Percentiles rank a stretch among this genome's conserved stretches.
Evolutionary conservation across 1,140 invertebrate species (phyloP).

Genomic region (Magallana ariakensis): DNA sequence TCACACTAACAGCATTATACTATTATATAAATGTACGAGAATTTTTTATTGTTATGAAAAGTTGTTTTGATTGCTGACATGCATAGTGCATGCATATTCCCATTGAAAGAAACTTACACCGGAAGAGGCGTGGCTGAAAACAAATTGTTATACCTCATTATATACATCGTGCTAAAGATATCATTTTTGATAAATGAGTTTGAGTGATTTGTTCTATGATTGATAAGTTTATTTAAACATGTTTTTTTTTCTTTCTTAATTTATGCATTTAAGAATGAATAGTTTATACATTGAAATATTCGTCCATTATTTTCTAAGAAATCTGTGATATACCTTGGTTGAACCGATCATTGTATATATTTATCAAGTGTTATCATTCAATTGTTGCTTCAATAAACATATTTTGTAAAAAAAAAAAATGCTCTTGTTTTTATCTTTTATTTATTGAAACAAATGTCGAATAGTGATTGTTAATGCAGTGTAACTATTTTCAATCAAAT

Average conservation of each 20-base stretch:
- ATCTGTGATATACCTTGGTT: conserved; percentile 10
- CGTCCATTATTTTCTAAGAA: conserved; percentile 3
- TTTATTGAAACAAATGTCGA: too few species aligned
- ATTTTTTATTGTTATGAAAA: too few species aligned
- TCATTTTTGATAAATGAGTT: neutral
- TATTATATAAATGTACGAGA: too few species aligned
- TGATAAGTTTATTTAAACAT: neutral
- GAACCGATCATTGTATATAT: neutral
- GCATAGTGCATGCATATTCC: too few species aligned
- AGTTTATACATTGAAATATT: conserved; percentile 14
- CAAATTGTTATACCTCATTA: neutral
- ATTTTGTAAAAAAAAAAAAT: conserved; percentile 2
- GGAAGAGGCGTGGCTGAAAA: too few species aligned
- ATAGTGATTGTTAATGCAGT: too few species aligned
- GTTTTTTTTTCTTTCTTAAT: neutral
- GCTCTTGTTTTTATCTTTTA: too few species aligned
- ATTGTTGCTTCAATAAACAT: conserved; percentile 35
- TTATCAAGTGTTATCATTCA: conserved; percentile 7
- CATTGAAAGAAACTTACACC: too few species aligned
- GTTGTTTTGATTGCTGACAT: too few species aligned
- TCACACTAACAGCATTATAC: too few species aligned
- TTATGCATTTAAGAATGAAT: conserved; percentile 33
- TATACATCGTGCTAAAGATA: neutral
- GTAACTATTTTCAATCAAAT: too few species aligned
- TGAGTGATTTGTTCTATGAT: neutral